phyloP scores from a whole-genome alignment of 2,113 vertebrate genomes.

The Urocolius indicus region DNA sequence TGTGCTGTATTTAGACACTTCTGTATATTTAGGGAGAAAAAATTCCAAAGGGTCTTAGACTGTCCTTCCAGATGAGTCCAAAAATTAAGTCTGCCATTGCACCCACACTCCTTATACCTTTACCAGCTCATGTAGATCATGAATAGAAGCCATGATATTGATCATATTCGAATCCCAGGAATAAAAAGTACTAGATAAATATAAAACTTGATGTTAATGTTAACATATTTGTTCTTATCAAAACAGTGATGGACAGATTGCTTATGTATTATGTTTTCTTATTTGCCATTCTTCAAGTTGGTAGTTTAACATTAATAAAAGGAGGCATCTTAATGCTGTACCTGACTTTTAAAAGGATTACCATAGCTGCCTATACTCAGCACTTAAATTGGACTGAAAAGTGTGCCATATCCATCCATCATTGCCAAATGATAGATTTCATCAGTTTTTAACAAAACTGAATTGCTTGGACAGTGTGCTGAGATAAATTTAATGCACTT shows the following conservation, averaged over 20 bases:
- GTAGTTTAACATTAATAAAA: conserved; percentile 32
- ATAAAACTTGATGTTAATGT: background rate
- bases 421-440: conserved; percentile 68
- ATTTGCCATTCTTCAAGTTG: background rate
- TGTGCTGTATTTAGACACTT: background rate
- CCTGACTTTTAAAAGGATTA: conserved; percentile 59
- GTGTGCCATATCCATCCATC: conserved; percentile 55
- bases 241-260: background rate
- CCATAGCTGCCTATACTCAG: conserved; percentile 44
- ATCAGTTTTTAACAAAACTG: conserved; percentile 71
- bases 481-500: conserved; percentile 73
- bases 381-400: conserved; percentile 52
- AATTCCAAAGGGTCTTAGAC: accelerated
- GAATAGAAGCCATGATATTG: background rate
- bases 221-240: background rate
- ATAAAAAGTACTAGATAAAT: background rate
- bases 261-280: background rate
- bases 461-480: conserved; percentile 67
- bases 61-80: background rate
- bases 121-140: background rate
- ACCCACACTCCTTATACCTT: background rate
- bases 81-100: background rate
- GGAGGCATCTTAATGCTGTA: conserved; percentile 31
- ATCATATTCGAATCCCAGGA: background rate
- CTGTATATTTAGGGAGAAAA: background rate